Evolutionary conservation across 2,888 invertebrate genomes (phyloP).

Genomic region (Trichogramma evanescens): DNA sequence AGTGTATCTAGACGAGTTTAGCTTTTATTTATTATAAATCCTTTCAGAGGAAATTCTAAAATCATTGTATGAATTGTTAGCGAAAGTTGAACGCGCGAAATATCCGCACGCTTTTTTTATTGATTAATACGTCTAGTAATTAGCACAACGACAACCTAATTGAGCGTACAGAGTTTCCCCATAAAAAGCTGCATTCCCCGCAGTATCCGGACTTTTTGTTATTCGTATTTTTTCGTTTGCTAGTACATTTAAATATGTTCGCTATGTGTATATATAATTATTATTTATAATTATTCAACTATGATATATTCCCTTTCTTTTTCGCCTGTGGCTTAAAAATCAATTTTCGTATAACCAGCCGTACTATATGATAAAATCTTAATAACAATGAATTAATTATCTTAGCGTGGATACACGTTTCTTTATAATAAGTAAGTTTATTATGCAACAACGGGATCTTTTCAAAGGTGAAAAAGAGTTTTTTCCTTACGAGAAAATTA

Average conservation of each 20-base stretch:
- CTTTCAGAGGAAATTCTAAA: too few relatives aligned
- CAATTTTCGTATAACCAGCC: too few relatives aligned
- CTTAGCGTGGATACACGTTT: neutral
- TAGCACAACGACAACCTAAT: constrained; percentile 22
- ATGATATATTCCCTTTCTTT: neutral
- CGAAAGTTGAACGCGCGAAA: neutral
- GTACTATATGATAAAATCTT: too few relatives aligned
- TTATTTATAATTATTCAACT: neutral
- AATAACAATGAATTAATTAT: too few relatives aligned
- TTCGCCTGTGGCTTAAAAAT: neutral
- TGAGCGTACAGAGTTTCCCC: constrained; percentile 24
- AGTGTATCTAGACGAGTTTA: too few relatives aligned
- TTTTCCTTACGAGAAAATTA: constrained; percentile 39
- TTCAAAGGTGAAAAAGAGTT: constrained; percentile 40
- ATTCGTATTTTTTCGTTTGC: neutral
- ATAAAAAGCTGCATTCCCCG: constrained; percentile 20
- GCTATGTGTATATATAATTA: neutral
- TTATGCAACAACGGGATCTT: constrained; percentile 16
- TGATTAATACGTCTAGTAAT: neutral
- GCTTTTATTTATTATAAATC: too few relatives aligned
- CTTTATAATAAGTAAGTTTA: constrained; percentile 14
- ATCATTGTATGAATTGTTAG: too few relatives aligned
- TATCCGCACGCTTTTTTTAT: neutral
- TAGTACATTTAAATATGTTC: constrained; percentile 8
- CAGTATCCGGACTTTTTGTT: constrained; percentile 15